Evolutionary conservation across 1,140 invertebrate genomes (phyloP).

Genomic region (Lepidostoma basale): DNA sequence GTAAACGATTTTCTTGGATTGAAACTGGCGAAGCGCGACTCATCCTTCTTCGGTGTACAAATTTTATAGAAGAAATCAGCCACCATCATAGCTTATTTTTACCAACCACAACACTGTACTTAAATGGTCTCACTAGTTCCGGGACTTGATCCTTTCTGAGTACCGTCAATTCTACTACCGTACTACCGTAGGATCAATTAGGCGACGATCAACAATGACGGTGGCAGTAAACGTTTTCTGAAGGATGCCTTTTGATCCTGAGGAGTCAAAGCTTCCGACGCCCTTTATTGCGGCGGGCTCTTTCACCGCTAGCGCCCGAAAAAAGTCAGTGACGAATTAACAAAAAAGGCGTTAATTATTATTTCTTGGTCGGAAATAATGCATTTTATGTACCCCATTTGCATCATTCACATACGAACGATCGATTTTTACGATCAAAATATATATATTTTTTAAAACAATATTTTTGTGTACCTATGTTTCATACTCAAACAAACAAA

Average conservation of each 20-base stretch:
- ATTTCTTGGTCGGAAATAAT: neutral
- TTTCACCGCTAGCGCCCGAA: constrained; percentile 2
- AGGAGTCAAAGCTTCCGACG: constrained; percentile 8
- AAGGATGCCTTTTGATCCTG: constrained; percentile 20
- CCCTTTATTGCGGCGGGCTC: neutral
- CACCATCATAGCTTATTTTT: no score
- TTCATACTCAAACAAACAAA: neutral
- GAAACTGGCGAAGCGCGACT: no score
- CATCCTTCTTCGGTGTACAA: no score
- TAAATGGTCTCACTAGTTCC: constrained; percentile 6
- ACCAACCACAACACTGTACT: no score
- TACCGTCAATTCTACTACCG: no score
- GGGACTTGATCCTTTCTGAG: neutral
- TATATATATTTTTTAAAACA: no score
- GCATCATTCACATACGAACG: no score
- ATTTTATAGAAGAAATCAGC: no score
- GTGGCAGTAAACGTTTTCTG: constrained; percentile 11
- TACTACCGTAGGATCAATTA: constrained; percentile 15
- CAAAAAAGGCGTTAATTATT: constrained; percentile 11
- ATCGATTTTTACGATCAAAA: no score
- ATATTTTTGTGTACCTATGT: neutral
- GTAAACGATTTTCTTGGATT: no score
- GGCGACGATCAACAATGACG: constrained; percentile 11
- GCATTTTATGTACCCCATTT: no score
- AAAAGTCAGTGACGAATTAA: constrained; percentile 13